Percentiles rank a stretch among this genome's conserved stretches.
phyloP scores from a whole-genome alignment of 2,797 vertebrate species.

The Helicolenus hilgendorfi region DNA sequence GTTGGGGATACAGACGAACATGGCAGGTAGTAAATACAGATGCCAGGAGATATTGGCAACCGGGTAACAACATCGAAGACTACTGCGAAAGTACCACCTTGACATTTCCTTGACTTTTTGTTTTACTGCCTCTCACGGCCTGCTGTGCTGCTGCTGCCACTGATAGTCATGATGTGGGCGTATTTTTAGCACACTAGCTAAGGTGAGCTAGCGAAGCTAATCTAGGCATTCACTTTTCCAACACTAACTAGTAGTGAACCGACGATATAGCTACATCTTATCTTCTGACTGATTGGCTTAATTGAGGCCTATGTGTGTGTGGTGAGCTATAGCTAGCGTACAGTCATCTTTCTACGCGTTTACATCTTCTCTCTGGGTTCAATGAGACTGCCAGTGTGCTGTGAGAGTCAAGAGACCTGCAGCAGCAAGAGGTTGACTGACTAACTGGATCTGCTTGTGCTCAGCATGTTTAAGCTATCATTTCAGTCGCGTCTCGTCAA shows the following conservation, averaged over 20 bases:
- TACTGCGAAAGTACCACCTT: constrained; percentile 78
- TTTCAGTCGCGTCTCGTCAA: constrained; percentile 51
- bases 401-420: constrained; percentile 55
- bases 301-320: constrained; percentile 72
- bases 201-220: constrained; percentile 84
- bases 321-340: constrained; percentile 64
- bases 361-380: constrained; percentile 85
- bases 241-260: constrained; percentile 88
- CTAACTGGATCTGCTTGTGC: constrained; percentile 76
- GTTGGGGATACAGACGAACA: constrained; percentile 86
- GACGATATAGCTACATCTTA: constrained; percentile 90
- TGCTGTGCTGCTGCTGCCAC: constrained; percentile 78
- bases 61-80: constrained; percentile 87
- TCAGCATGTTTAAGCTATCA: constrained; percentile 79
- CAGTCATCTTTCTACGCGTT: constrained; percentile 80
- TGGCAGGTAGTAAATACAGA: constrained; percentile 88
- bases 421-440: constrained; percentile 30
- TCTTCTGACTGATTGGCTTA: constrained; percentile 69
- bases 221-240: constrained; percentile 79
- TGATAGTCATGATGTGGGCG: constrained; percentile 84
- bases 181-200: constrained; percentile 89
- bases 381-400: constrained; percentile 69
- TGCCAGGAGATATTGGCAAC: constrained; percentile 90
- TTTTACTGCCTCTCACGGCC: constrained; percentile 82
- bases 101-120: constrained; percentile 87